A percentile compares a stretch with the other conserved stretches of the same genome.
phyloP scores from a whole-genome alignment of 1,140 invertebrate genomes.

The Sinella curviseta region DNA sequence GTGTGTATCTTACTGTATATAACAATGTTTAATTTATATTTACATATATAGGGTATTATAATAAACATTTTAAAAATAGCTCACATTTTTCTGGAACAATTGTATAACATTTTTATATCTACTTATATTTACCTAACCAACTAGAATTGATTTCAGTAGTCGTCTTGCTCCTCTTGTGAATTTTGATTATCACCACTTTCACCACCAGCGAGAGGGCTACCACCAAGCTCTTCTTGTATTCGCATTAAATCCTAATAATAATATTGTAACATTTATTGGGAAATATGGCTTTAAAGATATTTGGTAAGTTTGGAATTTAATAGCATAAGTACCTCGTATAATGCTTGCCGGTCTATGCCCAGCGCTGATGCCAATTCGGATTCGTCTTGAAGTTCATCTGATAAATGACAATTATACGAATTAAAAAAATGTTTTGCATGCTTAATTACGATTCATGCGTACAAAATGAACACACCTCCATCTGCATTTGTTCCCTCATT shows the following conservation, averaged over 20 bases:
- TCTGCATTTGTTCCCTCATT: background rate
- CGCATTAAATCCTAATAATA: background rate
- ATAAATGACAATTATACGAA: background rate
- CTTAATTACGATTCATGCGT: background rate
- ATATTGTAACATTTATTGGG: background rate
- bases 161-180: background rate
- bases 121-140: background rate
- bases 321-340: background rate
- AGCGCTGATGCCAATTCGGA: slow-evolving; percentile 10
- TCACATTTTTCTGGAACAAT: background rate
- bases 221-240: slow-evolving; percentile 3
- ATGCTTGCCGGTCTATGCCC: background rate
- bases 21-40: background rate
- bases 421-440: background rate
- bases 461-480: background rate
- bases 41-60: background rate
- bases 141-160: background rate
- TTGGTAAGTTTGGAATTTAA: background rate
- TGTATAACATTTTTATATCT: background rate
- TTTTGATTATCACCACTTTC: background rate
- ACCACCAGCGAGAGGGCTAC: background rate
- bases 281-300: background rate
- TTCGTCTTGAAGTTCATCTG: slow-evolving; percentile 9
- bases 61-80: no score
- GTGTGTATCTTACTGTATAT: background rate